Conservation (phyloP, 2,888 invertebrate genomes). For the Netelia melanura region DNA sequence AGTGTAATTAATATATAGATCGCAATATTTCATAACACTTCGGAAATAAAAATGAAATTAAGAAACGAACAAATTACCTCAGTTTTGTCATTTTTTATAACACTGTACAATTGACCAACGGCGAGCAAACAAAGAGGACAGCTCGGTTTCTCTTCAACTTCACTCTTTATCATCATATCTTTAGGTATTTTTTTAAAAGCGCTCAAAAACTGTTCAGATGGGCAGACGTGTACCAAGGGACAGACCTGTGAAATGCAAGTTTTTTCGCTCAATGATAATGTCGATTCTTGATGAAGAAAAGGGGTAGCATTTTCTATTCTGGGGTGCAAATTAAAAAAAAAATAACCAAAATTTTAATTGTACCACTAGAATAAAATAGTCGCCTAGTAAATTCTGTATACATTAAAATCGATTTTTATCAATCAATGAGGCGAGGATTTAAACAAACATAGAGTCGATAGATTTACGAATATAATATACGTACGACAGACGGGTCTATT, state of each 20-base stretch:
- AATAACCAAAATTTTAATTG: background rate
- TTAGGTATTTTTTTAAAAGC: conserved; percentile 78
- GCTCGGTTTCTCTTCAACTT: conserved; percentile 87
- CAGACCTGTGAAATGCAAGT: conserved; percentile 86
- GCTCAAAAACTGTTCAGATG: conserved; percentile 85
- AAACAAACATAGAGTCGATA: background rate
- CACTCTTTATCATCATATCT: conserved; percentile 85
- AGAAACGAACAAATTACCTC: conserved; percentile 86
- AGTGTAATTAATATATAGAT: conserved; percentile 9
- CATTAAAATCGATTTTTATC: too few relatives aligned
- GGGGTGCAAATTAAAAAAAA: too few relatives aligned
- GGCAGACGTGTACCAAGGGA: conserved; percentile 90
- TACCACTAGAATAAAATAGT: background rate
- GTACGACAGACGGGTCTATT: conserved; percentile 90
- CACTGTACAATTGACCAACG: conserved; percentile 90
- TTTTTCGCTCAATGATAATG: background rate
- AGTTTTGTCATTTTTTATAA: conserved; percentile 90
- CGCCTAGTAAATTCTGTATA: too few relatives aligned
- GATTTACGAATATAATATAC: conserved; percentile 70
- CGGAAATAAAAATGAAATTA: conserved; percentile 44
- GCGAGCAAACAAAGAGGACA: conserved; percentile 95
- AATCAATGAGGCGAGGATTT: background rate
- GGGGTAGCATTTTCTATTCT: too few relatives aligned
- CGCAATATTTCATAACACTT: background rate
- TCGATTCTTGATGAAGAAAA: background rate